Percentiles rank a stretch among this genome's conserved stretches.
Evolutionary conservation across 92 coral and sea anemone genomes (phyloP).

Genomic region (Actinernus sp.): DNA sequence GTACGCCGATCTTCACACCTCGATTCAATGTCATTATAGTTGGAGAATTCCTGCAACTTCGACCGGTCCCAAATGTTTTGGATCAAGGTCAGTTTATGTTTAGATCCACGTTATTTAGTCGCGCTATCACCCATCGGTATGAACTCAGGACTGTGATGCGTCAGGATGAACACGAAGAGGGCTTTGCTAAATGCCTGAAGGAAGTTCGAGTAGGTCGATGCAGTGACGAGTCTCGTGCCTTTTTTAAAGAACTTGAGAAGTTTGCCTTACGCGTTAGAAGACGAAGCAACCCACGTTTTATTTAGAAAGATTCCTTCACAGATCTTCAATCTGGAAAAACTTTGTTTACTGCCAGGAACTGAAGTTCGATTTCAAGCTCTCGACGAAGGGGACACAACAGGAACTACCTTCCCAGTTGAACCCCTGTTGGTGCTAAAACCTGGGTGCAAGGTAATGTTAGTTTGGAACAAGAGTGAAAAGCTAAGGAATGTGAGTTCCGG

Average conservation of each 20-base stretch:
- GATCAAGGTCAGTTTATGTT: not conserved
- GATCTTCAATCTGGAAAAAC: not conserved
- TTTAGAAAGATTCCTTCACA: not conserved
- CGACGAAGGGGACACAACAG: not conserved
- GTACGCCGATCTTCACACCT: too few species aligned
- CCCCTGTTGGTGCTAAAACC: constrained; percentile 10
- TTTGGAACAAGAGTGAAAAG: not conserved
- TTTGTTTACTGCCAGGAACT: not conserved
- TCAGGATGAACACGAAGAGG: constrained; percentile 10
- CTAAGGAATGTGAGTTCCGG: constrained; percentile 20
- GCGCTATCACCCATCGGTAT: constrained; percentile 1
- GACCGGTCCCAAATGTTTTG: constrained; percentile 1
- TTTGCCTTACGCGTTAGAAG: not conserved
- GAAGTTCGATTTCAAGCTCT: not conserved
- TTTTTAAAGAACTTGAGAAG: too few species aligned
- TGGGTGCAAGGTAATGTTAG: constrained; percentile 12
- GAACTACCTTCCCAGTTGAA: constrained; percentile 12
- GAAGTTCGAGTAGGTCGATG: constrained; percentile 5
- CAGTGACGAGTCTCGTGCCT: constrained; percentile 2
- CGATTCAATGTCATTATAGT: too few species aligned
- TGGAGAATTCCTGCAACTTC: constrained; percentile 2
- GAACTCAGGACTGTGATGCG: constrained; percentile 9
- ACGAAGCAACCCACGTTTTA: constrained; percentile 4
- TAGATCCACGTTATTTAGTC: not conserved
- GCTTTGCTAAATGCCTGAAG: not conserved